These are phyloP conservation scores for Argyrosomus regius DNA, from an alignment of 2,797 vertebrate species.

Conservation along the genomic window DNA sequence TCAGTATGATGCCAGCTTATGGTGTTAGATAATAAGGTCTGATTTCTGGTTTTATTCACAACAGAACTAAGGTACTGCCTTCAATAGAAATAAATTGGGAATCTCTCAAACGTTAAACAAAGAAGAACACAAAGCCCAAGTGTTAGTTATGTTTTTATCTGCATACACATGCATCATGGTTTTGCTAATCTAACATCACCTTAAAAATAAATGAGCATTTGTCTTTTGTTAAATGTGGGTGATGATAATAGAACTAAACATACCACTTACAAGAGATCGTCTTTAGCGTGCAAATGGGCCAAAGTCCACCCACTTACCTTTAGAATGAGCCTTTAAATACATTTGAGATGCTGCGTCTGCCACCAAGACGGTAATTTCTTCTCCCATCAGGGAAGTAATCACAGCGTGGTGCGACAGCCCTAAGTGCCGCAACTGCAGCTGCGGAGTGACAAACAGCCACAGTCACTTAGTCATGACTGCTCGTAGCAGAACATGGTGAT, in stretches of 20 bases:
- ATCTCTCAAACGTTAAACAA: constrained; percentile 12
- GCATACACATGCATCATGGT: background rate
- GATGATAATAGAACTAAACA: constrained; percentile 31
- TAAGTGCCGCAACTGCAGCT: constrained; percentile 77
- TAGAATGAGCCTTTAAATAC: constrained; percentile 72
- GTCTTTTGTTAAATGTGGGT: constrained; percentile 26
- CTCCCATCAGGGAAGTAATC: constrained; percentile 82
- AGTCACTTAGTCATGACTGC: constrained; percentile 61
- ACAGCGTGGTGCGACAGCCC: constrained; percentile 72
- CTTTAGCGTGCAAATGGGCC: constrained; percentile 42
- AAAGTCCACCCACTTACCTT: constrained; percentile 55
- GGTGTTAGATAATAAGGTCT: constrained; percentile 49
- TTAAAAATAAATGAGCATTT: constrained; percentile 23
- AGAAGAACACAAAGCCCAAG: constrained; percentile 11
- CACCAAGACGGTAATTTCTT: constrained; percentile 79
- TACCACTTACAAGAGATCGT: constrained; percentile 27
- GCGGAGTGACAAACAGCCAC: constrained; percentile 66
- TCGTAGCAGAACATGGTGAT: constrained; percentile 34
- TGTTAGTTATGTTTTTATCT: constrained; percentile 18
- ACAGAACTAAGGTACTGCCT: constrained; percentile 24
- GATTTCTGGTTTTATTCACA: constrained; percentile 42
- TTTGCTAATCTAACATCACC: constrained; percentile 8
- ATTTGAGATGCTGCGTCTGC: constrained; percentile 64
- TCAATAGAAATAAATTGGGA: constrained; percentile 18
- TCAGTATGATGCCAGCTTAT: constrained; percentile 28